These are phyloP conservation scores for Alloplasta piceator DNA, from an alignment of 2,888 invertebrate genomes.

Conservation along the genomic window DNA sequence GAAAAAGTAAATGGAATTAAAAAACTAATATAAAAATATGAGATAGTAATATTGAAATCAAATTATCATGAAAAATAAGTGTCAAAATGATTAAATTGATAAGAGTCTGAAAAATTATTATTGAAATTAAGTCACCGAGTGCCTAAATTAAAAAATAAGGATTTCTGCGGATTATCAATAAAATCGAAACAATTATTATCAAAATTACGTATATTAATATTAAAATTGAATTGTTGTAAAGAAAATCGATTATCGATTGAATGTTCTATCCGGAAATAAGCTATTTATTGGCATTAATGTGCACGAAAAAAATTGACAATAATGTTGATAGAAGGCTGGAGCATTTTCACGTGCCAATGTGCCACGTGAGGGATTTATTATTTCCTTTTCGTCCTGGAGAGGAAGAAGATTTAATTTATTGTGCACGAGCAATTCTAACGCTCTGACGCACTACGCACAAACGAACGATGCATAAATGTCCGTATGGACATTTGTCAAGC, in stretches of 20 bases:
- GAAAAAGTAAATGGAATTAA: too few species aligned
- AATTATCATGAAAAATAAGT: too few species aligned
- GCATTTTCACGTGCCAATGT: not conserved
- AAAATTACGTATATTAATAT: too few species aligned
- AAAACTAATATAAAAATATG: too few species aligned
- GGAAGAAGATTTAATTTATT: slow-evolving; percentile 33
- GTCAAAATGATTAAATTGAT: too few species aligned
- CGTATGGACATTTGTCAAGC: slow-evolving; percentile 22
- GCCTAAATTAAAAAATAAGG: too few species aligned
- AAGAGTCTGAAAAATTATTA: too few species aligned
- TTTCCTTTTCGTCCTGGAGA: not conserved
- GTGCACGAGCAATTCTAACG: slow-evolving; percentile 2
- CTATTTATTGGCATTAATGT: slow-evolving; percentile 34
- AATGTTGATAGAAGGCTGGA: slow-evolving; percentile 1
- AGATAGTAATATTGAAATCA: too few species aligned
- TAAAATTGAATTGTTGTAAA: too few species aligned
- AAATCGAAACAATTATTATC: too few species aligned
- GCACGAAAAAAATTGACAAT: slow-evolving; percentile 4
- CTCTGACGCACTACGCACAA: slow-evolving; percentile 26
- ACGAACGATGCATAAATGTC: not conserved
- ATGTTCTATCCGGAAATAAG: slow-evolving; percentile 11
- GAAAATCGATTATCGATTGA: not conserved
- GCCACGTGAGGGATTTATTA: slow-evolving; percentile 43
- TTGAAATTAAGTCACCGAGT: too few species aligned
- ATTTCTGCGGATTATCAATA: too few species aligned